Percentiles rank a stretch among this genome's conserved stretches.
Conservation (phyloP, 2,113 vertebrate species). For the Rhabdomys dilectus region DNA sequence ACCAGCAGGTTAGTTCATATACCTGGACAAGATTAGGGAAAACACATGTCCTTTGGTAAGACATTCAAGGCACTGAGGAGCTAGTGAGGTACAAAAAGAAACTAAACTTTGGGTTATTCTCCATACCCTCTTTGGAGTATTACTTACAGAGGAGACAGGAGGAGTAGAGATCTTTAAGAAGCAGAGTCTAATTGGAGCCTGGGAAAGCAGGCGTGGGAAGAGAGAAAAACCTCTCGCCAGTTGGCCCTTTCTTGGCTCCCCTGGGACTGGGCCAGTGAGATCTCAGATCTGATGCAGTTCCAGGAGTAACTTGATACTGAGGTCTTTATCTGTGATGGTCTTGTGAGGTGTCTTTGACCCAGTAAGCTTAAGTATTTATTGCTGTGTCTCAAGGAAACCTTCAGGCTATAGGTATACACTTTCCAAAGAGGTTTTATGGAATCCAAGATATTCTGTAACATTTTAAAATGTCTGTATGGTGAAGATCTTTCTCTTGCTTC, state of each 20-base stretch:
- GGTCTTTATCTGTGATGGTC: not conserved
- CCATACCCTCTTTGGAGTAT: not conserved
- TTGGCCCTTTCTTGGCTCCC: not conserved
- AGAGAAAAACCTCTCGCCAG: not conserved
- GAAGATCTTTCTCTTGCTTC: not conserved
- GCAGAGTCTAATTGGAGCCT: not conserved
- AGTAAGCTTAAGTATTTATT: not conserved
- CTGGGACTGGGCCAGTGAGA: not conserved
- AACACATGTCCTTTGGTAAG: not conserved
- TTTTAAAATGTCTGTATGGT: not conserved
- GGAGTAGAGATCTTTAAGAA: not conserved
- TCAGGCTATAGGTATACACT: not conserved
- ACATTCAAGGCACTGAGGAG: not conserved
- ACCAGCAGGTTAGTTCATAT: not conserved
- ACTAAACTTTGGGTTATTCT: slow-evolving; percentile 10
- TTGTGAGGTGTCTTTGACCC: not conserved
- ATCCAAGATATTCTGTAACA: not conserved
- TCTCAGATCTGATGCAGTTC: not conserved
- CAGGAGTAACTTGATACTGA: not conserved
- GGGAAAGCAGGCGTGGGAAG: not conserved
- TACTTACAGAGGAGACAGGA: not conserved
- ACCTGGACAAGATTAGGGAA: not conserved
- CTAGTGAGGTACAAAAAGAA: not conserved
- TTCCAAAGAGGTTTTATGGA: not conserved
- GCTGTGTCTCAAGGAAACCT: not conserved